Percentiles rank a stretch among this genome's conserved stretches.
Conservation (phyloP, 2,113 vertebrate genomes). For the Collichthys lucidus region DNA sequence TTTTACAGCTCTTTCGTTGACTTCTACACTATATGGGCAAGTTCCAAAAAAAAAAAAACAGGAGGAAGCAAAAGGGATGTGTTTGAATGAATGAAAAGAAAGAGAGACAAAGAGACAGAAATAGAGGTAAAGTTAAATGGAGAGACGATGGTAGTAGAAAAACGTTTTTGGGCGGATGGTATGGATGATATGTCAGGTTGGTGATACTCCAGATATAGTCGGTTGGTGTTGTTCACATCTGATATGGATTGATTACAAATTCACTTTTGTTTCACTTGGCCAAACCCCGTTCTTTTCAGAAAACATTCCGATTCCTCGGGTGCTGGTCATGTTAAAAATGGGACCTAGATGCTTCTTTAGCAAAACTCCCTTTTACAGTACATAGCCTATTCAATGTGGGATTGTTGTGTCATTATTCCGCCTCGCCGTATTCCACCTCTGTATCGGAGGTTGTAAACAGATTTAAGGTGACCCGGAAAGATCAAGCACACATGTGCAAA, state of each 20-base stretch:
- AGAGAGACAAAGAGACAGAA: background rate
- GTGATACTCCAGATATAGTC: background rate
- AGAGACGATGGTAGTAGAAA: background rate
- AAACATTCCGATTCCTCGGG: no score
- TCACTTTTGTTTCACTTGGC: background rate
- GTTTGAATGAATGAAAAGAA: constrained; percentile 7
- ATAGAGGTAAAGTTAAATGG: constrained; percentile 7
- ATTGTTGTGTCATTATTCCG: no score
- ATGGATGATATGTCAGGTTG: constrained; percentile 1
- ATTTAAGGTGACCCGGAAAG: no score
- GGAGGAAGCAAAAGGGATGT: background rate
- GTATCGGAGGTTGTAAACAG: no score
- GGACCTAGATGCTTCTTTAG: no score
- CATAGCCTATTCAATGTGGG: no score
- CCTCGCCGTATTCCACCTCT: no score
- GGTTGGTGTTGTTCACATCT: background rate
- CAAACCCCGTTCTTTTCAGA: no score
- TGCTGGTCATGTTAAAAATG: no score
- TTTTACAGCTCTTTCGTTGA: constrained; percentile 65
- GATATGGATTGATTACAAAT: background rate
- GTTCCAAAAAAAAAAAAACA: constrained; percentile 26
- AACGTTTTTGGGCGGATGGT: background rate
- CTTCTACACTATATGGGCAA: constrained; percentile 22
- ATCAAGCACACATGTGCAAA: no score
- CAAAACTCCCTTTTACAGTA: no score